Evolutionary conservation across 1,140 invertebrate genomes (phyloP), one percentile per base, ranked within the genome.

Genomic region (Macrobrachium rosenbergii): DNA sequence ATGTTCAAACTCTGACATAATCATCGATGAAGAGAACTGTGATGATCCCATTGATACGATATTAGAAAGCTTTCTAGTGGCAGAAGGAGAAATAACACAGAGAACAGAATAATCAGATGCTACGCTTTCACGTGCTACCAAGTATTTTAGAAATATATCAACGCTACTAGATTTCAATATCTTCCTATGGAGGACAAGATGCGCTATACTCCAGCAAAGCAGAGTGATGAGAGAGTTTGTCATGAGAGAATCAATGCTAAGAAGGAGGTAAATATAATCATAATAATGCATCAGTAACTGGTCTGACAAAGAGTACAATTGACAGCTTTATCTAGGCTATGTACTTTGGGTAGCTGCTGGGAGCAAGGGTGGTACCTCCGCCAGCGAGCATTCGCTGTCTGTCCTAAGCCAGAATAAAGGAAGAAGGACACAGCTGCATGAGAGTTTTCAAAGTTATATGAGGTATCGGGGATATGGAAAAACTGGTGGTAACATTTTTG

Each of bases 21-120:
- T 69, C 72, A 75, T 19, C 58, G 81, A 82, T 83, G 69, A 75
- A 83, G 45, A 83, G 52, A 67, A 60, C 82, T 83, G 82, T 83
- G 82, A 73, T 75, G 82, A 83, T 76, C 82, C 67, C 69, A 59
- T 75, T 83, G 82, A 76, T 73, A 37, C 67, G 14, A 28, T 23
- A 45, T 75, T 83, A 75, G 67, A 83, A 76, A 83, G 75, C 67
- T 83, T 83, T 43, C 72, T 73, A 60, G 23, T 58, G 64, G 8
- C 82, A 75, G 69, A 75, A 59, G 43, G 63, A 58, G 43, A 83
- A 73, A 23, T 17, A 83, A 72, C 37, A 75, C 58, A 83, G 52
- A 69, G 52, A 83, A 60, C n/a, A 28, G 52, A 75, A 75, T 83
- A 83, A 72, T 17, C 81, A 83, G 82, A 83, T 73, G 63, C 63